Conservation (phyloP, 2,797 vertebrate species). For the Cossypha heuglini region DNA sequence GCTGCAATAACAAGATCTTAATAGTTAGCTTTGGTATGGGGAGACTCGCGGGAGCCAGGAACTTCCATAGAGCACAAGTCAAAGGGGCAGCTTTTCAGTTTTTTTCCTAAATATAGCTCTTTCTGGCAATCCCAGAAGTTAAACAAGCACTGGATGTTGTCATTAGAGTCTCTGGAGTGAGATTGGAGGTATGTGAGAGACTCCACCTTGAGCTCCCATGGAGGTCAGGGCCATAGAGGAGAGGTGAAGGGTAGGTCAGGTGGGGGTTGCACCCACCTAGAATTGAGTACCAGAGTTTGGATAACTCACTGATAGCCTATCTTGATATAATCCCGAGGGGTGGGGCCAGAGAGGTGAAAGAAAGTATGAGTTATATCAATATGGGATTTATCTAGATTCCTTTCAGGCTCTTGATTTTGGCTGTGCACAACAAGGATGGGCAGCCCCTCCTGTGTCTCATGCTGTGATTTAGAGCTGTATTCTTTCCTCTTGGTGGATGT, state of each 20-base stretch:
- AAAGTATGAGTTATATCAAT: slow-evolving; percentile 4
- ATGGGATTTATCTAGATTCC: neutral
- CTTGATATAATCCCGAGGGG: neutral
- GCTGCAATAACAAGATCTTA: slow-evolving; percentile 40
- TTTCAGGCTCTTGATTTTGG: slow-evolving; percentile 30
- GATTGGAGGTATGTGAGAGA: neutral
- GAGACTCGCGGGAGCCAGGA: slow-evolving; percentile 54
- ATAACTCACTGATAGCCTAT: neutral
- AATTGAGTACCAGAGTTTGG: neutral
- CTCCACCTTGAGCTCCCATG: slow-evolving; percentile 22
- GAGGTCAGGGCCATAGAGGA: neutral
- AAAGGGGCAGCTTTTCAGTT: slow-evolving; percentile 21
- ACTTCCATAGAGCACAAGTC: slow-evolving; percentile 34
- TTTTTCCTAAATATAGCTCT: slow-evolving; percentile 46
- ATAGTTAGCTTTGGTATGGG: slow-evolving; percentile 22
- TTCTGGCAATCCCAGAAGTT: slow-evolving; percentile 24
- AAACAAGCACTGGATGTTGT: slow-evolving; percentile 56
- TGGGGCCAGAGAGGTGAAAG: neutral
- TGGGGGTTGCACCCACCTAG: rapidly evolving
- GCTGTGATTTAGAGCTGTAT: slow-evolving; percentile 1
- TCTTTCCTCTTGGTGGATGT: neutral
- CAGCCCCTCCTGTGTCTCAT: neutral
- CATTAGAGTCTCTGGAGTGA: neutral
- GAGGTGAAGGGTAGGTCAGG: neutral
- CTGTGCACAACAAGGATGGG: neutral